Base-by-base conservation (phyloP, 2,888 invertebrate species). In the Platynereis dumerilii region DNA sequence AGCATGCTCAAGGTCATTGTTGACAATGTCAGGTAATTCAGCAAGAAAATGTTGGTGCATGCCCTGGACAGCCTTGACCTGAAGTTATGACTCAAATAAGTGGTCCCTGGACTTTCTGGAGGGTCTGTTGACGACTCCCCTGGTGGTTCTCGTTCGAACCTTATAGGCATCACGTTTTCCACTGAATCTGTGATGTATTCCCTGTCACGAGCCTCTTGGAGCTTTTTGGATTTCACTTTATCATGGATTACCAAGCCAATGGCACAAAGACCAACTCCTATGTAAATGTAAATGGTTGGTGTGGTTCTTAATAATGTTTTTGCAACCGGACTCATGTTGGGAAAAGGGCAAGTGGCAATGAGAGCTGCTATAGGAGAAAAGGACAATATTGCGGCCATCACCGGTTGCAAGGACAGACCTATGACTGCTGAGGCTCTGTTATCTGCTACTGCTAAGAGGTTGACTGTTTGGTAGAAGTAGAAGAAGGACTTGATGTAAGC, bases 401-500 rank as follows among this genome's bases (percentile, higher is more conserved):
- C 22, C 7, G 64, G 64, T 39, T 64, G 59, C 2, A 64, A 12
- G 29, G 58, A 53, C 22, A 60, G 27, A 2, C 54, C 60, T 1
- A 64, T 39, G 12, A 44, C 39, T 44, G 58, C 27, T 2, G 56
- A 42, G 2, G 54, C 64, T 58, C 44, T 27, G 26, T 64, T 64
- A 1, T 39, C 28, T 56, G 53, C 54, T 5, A 64, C 44, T 26
- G 17, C 52, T 24, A 64, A 26, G 5, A 64, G 29, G 53, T 39
- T 45, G 10, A 64, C 48, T 15, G 64, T 64, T 42, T 64, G 64
- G 34, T 64, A 64, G 54, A 64, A 64, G 55, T 64, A 64, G 42
- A 64, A 64, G 15, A 64, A n/a, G 1, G 59, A 39, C 45, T 64
- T 64, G n/a, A 53, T 39, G 54, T 57, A 64, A 17, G 42, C 64